Evolutionary conservation across 2,113 vertebrate genomes (phyloP).

Genomic region (Ophiodon elongatus): DNA sequence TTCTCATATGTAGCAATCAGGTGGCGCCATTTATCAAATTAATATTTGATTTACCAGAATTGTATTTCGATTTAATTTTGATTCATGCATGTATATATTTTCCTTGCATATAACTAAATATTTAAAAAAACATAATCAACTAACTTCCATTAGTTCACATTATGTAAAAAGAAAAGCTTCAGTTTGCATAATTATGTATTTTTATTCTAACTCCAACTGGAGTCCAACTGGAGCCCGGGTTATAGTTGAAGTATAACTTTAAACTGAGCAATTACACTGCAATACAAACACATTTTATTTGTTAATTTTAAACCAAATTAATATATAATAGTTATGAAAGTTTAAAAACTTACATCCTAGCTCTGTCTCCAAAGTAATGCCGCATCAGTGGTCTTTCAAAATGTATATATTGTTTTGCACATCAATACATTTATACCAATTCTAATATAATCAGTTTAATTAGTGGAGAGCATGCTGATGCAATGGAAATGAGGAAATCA

Average conservation of each 20-base stretch:
- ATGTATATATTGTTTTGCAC: slow-evolving; percentile 54
- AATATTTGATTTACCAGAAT: background rate
- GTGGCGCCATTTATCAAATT: slow-evolving; percentile 1
- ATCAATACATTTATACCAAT: slow-evolving; percentile 23
- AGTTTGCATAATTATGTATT: background rate
- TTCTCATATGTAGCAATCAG: slow-evolving; percentile 7
- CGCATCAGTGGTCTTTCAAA: slow-evolving; percentile 33
- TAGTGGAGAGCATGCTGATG: slow-evolving; percentile 37
- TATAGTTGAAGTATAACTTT: no score
- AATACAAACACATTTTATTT: slow-evolving; percentile 9
- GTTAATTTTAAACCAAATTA: slow-evolving; percentile 41
- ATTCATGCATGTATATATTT: slow-evolving; percentile 4
- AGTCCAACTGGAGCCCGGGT: no score
- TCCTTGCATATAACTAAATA: no score
- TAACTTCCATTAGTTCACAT: slow-evolving; percentile 16
- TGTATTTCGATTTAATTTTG: background rate
- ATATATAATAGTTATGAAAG: slow-evolving; percentile 3
- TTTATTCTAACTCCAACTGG: slow-evolving; percentile 1
- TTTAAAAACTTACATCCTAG: background rate
- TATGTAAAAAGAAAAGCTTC: background rate
- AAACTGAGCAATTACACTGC: slow-evolving; percentile 20
- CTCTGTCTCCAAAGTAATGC: slow-evolving; percentile 47
- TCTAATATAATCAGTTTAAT: slow-evolving; percentile 17
- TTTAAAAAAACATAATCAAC: no score
- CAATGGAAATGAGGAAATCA: background rate